A percentile compares a stretch with the other conserved stretches of the same genome.
phyloP scores from a whole-genome alignment of 1,140 invertebrate genomes.

The Coenobita brevimanus region DNA sequence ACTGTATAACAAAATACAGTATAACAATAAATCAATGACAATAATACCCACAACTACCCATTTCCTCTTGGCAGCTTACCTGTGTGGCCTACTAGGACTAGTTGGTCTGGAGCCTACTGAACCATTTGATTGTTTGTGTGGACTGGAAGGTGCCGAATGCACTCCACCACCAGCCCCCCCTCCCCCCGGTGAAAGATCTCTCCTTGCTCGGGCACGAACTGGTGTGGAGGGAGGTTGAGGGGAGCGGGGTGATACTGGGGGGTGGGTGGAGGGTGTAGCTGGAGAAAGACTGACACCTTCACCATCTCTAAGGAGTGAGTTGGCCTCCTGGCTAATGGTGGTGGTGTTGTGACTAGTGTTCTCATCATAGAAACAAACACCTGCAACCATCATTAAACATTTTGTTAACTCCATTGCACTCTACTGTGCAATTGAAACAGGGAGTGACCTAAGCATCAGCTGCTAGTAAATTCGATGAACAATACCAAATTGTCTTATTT shows the following conservation, averaged over 20 bases:
- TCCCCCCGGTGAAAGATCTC: slow-evolving; percentile 49
- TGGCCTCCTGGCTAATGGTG: slow-evolving; percentile 10
- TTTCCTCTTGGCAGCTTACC: too few relatives aligned
- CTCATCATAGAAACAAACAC: slow-evolving; percentile 49
- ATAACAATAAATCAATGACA: too few relatives aligned
- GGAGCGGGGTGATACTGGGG: slow-evolving; percentile 54
- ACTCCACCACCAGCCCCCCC: slow-evolving; percentile 27
- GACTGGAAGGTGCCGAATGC: slow-evolving; percentile 59
- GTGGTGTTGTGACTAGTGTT: slow-evolving; percentile 36
- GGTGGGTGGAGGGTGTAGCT: slow-evolving; percentile 32
- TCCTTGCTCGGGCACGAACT: slow-evolving; percentile 46
- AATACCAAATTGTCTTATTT: too few relatives aligned
- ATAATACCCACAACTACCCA: too few relatives aligned
- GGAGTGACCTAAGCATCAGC: too few relatives aligned
- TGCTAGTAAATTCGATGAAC: too few relatives aligned
- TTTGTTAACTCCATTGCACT: too few relatives aligned
- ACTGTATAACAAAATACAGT: too few relatives aligned
- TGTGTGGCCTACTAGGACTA: slow-evolving; percentile 61
- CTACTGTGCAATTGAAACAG: too few relatives aligned
- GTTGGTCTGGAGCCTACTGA: slow-evolving; percentile 69
- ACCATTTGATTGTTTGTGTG: slow-evolving; percentile 58
- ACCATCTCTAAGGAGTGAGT: slow-evolving; percentile 10
- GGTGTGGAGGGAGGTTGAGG: slow-evolving; percentile 47
- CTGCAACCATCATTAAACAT: slow-evolving; percentile 2
- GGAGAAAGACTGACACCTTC: slow-evolving; percentile 58